A percentile compares a stretch with the other conserved stretches of the same genome.
phyloP scores from a whole-genome alignment of 2,113 vertebrate species.

The Excalfactoria chinensis region DNA sequence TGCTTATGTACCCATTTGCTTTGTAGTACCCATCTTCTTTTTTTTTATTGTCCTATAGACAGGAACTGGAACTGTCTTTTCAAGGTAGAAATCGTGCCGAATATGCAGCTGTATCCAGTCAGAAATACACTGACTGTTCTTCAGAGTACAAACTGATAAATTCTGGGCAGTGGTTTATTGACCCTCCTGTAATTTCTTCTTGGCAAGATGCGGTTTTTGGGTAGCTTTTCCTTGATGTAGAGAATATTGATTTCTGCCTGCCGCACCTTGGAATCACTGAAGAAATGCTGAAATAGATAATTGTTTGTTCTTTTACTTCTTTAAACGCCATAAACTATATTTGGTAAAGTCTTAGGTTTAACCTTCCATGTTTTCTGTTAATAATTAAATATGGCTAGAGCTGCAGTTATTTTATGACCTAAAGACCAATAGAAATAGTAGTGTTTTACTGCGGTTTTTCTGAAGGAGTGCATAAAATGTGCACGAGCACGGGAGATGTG shows the following conservation, averaged over 20 bases:
- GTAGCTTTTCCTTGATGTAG: neutral
- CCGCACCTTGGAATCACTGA: neutral
- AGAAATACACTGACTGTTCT: neutral
- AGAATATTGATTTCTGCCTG: neutral
- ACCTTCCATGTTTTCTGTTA: neutral
- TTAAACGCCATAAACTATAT: neutral
- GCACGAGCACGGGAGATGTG: neutral
- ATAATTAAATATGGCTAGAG: neutral
- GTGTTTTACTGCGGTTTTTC: neutral
- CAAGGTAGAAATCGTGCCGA: neutral
- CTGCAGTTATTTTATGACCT: neutral
- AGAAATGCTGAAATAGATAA: neutral
- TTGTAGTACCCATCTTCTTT: neutral
- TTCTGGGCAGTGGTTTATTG: neutral
- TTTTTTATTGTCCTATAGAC: neutral
- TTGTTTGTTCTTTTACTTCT: neutral
- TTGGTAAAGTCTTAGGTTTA: neutral
- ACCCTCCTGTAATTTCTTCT: neutral
- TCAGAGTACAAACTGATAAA: neutral
- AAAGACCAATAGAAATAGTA: neutral
- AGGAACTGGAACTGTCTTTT: neutral
- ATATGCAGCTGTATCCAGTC: neutral
- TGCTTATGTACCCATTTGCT: neutral
- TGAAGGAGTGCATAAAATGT: neutral
- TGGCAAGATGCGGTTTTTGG: neutral